These are phyloP conservation scores for Diploptera punctata DNA, from an alignment of 2,888 invertebrate species.

Conservation along the genomic window DNA sequence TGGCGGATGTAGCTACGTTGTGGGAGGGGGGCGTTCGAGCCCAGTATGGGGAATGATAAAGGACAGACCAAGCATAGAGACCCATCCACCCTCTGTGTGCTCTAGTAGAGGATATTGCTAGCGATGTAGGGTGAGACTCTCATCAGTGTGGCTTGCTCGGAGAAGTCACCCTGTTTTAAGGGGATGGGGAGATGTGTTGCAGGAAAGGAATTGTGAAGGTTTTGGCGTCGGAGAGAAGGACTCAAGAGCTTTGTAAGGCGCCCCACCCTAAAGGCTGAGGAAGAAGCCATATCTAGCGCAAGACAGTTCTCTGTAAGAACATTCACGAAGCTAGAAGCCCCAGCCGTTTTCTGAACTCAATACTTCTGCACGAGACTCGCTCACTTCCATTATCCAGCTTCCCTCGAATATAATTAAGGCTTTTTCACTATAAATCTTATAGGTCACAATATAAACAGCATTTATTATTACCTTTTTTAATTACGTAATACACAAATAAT, in stretches of 20 bases:
- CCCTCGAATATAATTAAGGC: no score
- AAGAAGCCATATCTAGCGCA: neutral
- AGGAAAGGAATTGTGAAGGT: slow-evolving; percentile 30
- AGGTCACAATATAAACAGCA: no score
- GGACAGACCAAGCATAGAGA: slow-evolving; percentile 13
- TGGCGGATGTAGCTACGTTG: slow-evolving; percentile 16
- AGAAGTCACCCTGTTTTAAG: slow-evolving; percentile 13
- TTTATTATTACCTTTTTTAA: no score
- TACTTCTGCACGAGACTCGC: no score
- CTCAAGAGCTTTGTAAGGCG: slow-evolving; percentile 25
- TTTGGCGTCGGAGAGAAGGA: slow-evolving; percentile 18
- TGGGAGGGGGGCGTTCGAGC: neutral
- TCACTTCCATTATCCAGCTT: no score
- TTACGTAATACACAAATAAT: no score
- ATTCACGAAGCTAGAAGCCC: no score
- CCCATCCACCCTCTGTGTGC: neutral
- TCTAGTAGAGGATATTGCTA: slow-evolving; percentile 17
- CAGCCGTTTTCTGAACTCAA: no score
- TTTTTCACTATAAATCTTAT: no score
- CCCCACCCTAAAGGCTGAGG: neutral
- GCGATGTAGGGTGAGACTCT: slow-evolving; percentile 9
- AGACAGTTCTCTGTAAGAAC: no score
- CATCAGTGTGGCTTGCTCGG: slow-evolving; percentile 27
- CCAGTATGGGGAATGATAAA: slow-evolving; percentile 28
- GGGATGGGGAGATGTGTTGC: neutral